These are phyloP conservation scores for Eublepharis macularius DNA, from an alignment of 2,113 vertebrate genomes.

Conservation along the genomic window DNA sequence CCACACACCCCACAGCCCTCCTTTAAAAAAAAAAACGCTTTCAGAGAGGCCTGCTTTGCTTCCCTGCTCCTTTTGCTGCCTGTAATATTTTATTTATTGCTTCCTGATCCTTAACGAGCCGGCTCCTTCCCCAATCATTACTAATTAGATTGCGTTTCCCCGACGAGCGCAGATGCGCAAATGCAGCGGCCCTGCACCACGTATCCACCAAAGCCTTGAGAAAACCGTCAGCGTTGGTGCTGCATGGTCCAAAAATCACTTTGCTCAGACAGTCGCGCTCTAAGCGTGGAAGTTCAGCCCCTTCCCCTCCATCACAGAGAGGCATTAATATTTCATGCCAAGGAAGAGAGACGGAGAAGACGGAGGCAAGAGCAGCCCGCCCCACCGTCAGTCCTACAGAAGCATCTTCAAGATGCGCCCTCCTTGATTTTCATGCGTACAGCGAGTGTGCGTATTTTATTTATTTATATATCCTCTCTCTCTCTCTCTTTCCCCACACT, in stretches of 20 bases:
- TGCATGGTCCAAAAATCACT: neutral
- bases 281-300: neutral
- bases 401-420: neutral
- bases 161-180: neutral
- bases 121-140: slow-evolving; percentile 28
- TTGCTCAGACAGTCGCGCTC: neutral
- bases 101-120: slow-evolving; percentile 26
- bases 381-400: neutral
- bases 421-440: neutral
- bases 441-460: too few relatives aligned
- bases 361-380: neutral
- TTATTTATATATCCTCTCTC: neutral
- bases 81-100: slow-evolving; percentile 60
- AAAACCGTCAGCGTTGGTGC: neutral
- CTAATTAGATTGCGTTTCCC: slow-evolving; percentile 33
- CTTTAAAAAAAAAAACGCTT: neutral
- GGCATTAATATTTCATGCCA: slow-evolving; percentile 24
- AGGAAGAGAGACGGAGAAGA: neutral
- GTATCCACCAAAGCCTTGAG: neutral
- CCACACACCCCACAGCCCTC: slow-evolving; percentile 6
- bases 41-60: neutral
- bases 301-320: neutral
- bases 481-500: neutral
- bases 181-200: neutral
- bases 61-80: neutral